Conservation (phyloP, 2,888 invertebrate genomes). For the Drosophila peninsularis region DNA sequence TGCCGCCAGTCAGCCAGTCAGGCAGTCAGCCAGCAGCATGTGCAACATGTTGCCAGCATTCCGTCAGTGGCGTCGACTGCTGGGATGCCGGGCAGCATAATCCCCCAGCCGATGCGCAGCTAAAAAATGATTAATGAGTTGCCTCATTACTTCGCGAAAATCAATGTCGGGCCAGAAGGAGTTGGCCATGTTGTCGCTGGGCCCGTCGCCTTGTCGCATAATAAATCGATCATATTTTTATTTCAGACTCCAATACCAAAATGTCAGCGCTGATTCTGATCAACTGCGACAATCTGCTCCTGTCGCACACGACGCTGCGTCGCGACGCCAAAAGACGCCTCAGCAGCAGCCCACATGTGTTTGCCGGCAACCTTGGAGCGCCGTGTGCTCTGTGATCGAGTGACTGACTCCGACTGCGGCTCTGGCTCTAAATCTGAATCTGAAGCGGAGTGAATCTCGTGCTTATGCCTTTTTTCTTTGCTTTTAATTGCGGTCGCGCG, state of each 20-base stretch:
- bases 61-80: constrained; percentile 55
- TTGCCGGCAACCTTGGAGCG: constrained; percentile 47
- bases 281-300: constrained; percentile 57
- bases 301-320: constrained; percentile 60
- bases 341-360: constrained; percentile 23
- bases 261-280: constrained; percentile 62
- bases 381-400: constrained; percentile 31
- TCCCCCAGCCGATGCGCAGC: constrained; percentile 64
- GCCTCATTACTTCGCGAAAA: constrained; percentile 82
- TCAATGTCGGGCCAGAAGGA: constrained; percentile 74
- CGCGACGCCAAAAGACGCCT: constrained; percentile 22
- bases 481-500: constrained; percentile 71
- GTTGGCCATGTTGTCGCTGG: constrained; percentile 38
- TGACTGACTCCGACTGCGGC: constrained; percentile 17
- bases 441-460: constrained; percentile 37
- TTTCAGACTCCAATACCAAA: constrained; percentile 63
- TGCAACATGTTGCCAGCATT: constrained; percentile 76
- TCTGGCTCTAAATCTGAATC: constrained; percentile 23
- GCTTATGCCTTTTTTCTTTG: constrained; percentile 26
- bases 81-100: constrained; percentile 63
- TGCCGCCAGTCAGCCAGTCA: constrained; percentile 48
- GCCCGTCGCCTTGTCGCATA: constrained; percentile 59
- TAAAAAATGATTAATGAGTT: constrained; percentile 84
- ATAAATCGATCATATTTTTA: constrained; percentile 82
- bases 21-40: constrained; percentile 57